Base-by-base conservation (phyloP, 2,113 vertebrate genomes). In the Esox niger region DNA sequence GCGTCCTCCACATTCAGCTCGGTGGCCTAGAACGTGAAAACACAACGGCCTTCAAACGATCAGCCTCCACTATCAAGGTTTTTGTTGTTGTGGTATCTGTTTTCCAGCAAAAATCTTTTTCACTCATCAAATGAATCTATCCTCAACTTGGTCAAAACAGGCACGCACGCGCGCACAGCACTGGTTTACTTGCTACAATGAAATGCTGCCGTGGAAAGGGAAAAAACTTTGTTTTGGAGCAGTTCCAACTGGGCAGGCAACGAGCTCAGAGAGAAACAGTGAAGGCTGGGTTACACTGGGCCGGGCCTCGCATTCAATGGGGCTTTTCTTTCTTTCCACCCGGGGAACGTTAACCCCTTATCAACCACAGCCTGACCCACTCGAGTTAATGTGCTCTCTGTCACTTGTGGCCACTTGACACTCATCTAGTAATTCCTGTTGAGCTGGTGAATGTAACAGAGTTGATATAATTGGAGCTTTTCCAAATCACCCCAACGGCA, bases 221-320 rank as follows among this genome's bases (percentile, higher is more conserved):
- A 68, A 85, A 84, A 75, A 54, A 70, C 71, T 78, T 82, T 72
- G 67, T 54, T 73, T 79, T 84, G 88, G 87, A 89, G 70, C 13
- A 69, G 62, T 57, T 79, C 88, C 87, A 89, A 25, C 30, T 71
- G 62, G 35, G 71, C 77, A 74, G 78, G 68, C 78, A 29, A 71
- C 6, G 27, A 58, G 27, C 13, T 29, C 13, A 30, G 10, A 56
- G 54, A 54, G 15, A 55, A n/a, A 31, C 64, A 79, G 81, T 70
- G 68, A 69, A 65, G 77, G 84, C 80, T 62, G 67, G n/a, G 15
- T 64, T 59, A 68, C 65, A 66, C 71, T 52, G 47, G 2, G 76
- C 63, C 66, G 66, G 4, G 46, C 69, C 71, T 43, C 38, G 4
- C 84, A 79, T 57, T 82, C 77, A 73, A 73, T 73, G 78, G 38